These are phyloP conservation scores for Incurvaria masculella DNA, from an alignment of 2,888 invertebrate genomes.

Conservation along the genomic window DNA sequence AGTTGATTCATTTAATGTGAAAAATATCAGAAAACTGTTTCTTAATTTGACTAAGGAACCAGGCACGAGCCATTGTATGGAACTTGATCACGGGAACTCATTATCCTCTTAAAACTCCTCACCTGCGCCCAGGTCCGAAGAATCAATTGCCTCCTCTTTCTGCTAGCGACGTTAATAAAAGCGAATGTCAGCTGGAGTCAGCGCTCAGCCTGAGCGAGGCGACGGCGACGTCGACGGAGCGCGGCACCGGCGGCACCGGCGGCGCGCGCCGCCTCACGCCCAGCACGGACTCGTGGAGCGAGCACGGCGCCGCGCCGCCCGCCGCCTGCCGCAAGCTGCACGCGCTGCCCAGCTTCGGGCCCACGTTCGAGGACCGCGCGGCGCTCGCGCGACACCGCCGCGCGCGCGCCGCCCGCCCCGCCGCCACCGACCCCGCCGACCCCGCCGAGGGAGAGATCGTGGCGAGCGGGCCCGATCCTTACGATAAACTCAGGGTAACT, in stretches of 20 bases:
- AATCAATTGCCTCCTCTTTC: too few species aligned
- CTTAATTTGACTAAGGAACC: too few species aligned
- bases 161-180: too few species aligned
- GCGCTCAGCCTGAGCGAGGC: conserved; percentile 21
- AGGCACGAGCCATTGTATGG: too few species aligned
- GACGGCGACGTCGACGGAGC: conserved; percentile 6
- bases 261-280: conserved; percentile 2
- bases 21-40: too few species aligned
- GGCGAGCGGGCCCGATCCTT: conserved; percentile 40
- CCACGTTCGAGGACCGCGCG: conserved; percentile 35
- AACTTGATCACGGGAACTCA: too few species aligned
- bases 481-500: conserved; percentile 37
- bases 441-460: conserved; percentile 22
- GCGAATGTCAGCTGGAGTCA: conserved; percentile 22
- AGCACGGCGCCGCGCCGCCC: conserved; percentile 6
- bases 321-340: conserved; percentile 11
- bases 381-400: conserved; percentile 31
- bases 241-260: background rate
- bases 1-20: too few species aligned
- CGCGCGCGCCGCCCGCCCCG: conserved; percentile 2
- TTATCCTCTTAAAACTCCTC: too few species aligned
- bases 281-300: conserved; percentile 7
- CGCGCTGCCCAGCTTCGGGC: conserved; percentile 19
- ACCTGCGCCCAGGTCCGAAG: too few species aligned
- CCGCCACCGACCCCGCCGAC: background rate